These are phyloP conservation scores for Alviniconcha marisindica DNA, from an alignment of 1,140 invertebrate species.

Conservation along the genomic window DNA sequence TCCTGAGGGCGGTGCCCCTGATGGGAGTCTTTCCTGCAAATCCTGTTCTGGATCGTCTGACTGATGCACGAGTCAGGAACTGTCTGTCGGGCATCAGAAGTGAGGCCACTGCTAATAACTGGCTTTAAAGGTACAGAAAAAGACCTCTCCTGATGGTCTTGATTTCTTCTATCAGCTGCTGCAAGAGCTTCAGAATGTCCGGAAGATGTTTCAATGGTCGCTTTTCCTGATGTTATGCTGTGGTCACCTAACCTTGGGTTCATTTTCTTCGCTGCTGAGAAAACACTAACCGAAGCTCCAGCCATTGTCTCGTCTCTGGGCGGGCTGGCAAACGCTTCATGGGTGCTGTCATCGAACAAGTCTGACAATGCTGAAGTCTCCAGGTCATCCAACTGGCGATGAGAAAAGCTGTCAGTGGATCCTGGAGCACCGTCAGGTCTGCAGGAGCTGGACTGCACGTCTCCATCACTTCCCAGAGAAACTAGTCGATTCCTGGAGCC, in stretches of 20 bases:
- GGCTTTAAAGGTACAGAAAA: too few species aligned
- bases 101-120: too few species aligned
- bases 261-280: not conserved
- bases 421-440: too few species aligned
- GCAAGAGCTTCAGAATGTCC: too few species aligned
- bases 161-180: too few species aligned
- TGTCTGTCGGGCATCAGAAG: not conserved
- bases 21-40: not conserved
- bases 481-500: too few species aligned
- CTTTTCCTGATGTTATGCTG: too few species aligned
- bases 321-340: not conserved
- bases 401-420: not conserved
- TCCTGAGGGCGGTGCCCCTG: not conserved
- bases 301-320: not conserved
- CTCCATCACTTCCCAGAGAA: too few species aligned
- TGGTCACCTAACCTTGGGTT: not conserved
- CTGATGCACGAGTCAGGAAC: conserved; percentile 26
- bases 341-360: conserved; percentile 24
- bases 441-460: too few species aligned
- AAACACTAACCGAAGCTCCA: not conserved
- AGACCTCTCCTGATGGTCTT: too few species aligned
- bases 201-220: not conserved
- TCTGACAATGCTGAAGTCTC: conserved; percentile 28
- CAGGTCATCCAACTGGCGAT: not conserved
- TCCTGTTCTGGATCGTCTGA: conserved; percentile 32